These are phyloP conservation scores for Chrysina gloriosa DNA, from an alignment of 2,888 invertebrate genomes.

Conservation along the genomic window DNA sequence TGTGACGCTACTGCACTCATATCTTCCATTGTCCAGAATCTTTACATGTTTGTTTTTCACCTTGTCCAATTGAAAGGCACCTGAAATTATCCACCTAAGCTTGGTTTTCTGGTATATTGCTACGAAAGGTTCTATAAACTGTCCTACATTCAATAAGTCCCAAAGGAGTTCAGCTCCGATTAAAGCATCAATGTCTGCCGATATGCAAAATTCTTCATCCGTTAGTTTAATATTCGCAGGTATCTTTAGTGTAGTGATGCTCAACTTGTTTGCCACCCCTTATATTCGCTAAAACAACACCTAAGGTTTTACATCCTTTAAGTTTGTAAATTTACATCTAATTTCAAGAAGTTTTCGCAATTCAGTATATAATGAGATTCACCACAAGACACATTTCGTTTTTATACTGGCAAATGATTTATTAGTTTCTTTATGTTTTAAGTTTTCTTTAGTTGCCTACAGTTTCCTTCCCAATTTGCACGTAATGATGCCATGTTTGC, in stretches of 20 bases:
- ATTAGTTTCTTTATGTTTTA: background rate
- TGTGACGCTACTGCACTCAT: too few species aligned
- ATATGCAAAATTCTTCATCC: background rate
- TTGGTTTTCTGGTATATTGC: too few species aligned
- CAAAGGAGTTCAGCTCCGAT: slow-evolving; percentile 7
- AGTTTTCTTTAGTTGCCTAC: background rate
- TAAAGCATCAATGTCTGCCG: slow-evolving; percentile 2
- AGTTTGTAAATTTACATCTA: background rate
- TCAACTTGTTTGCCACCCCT: background rate
- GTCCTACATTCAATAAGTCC: too few species aligned
- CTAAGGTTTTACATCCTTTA: background rate
- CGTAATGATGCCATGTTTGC: background rate
- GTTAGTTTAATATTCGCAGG: background rate
- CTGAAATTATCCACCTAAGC: too few species aligned
- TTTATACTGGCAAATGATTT: slow-evolving; percentile 1
- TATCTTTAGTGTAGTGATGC: too few species aligned
- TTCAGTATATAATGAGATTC: slow-evolving; percentile 12
- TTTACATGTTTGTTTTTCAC: too few species aligned
- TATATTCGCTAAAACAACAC: background rate
- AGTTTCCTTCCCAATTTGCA: background rate
- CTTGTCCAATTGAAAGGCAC: too few species aligned
- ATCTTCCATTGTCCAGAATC: too few species aligned
- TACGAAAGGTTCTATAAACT: too few species aligned
- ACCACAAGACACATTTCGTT: slow-evolving; percentile 1
- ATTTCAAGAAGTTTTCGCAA: slow-evolving; percentile 5